Percentiles rank a stretch among this genome's conserved stretches.
Evolutionary conservation across 92 coral and sea anemone species (phyloP).

Genomic region (Porites cylindrica): DNA sequence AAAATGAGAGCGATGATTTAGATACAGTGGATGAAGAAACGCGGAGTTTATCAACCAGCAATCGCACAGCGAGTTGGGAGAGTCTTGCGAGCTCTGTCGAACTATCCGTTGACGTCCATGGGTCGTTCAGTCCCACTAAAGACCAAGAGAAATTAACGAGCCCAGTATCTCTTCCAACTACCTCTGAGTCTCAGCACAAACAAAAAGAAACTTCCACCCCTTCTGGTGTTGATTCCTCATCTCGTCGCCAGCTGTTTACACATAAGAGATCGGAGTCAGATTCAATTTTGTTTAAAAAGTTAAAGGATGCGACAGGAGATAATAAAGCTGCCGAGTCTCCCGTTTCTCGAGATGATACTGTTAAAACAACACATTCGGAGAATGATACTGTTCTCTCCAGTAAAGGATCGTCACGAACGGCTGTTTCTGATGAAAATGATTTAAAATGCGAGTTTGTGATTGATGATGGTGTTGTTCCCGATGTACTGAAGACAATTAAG

Average conservation of each 20-base stretch:
- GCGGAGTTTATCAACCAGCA: constrained; percentile 84
- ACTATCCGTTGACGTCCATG: constrained; percentile 41
- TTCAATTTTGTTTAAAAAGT: constrained; percentile 25
- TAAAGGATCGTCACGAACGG: constrained; percentile 37
- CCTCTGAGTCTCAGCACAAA: constrained; percentile 38
- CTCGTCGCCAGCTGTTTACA: constrained; percentile 71
- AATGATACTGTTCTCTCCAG: constrained; percentile 23
- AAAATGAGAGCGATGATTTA: constrained; percentile 89
- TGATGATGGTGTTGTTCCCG: constrained; percentile 67
- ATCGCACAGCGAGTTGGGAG: constrained; percentile 91
- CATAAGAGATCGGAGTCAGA: constrained; percentile 53
- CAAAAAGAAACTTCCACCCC: constrained; percentile 9
- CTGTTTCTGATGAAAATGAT: constrained; percentile 49
- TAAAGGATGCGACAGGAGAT: not conserved
- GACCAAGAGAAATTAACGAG: constrained; percentile 53
- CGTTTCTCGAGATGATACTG: not conserved
- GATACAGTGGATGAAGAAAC: constrained; percentile 91
- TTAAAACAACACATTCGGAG: not conserved
- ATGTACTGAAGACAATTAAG: constrained; percentile 71
- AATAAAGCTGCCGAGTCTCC: not conserved
- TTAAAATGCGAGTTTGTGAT: constrained; percentile 77
- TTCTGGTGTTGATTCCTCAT: constrained; percentile 26
- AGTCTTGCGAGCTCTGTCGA: constrained; percentile 91
- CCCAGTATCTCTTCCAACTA: not conserved
- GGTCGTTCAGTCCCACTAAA: constrained; percentile 58